These are phyloP conservation scores for Apodemia duryi DNA, from an alignment of 2,888 invertebrate genomes.

Conservation along the genomic window DNA sequence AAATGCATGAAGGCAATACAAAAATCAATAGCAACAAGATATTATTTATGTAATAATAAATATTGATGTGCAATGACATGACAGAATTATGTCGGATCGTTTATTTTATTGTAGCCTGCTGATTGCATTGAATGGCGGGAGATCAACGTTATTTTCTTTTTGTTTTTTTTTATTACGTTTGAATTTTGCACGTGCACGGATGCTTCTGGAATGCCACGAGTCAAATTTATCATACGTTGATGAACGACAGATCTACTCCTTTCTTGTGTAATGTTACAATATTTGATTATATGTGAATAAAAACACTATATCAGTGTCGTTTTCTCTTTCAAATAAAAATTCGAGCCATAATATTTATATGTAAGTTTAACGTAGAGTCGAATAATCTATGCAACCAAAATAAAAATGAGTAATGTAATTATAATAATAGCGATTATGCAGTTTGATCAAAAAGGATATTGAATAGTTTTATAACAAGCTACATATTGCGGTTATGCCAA, in stretches of 20 bases:
- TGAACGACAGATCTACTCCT: slow-evolving; percentile 40
- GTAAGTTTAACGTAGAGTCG: no score
- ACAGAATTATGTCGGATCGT: slow-evolving; percentile 51
- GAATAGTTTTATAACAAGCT: no score
- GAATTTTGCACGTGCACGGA: slow-evolving; percentile 50
- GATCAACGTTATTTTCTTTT: slow-evolving; percentile 39
- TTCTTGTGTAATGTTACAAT: slow-evolving; percentile 21
- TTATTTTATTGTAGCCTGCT: slow-evolving; percentile 56
- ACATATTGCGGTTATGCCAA: no score
- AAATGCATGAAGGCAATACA: slow-evolving; percentile 14
- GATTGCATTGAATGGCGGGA: slow-evolving; percentile 66
- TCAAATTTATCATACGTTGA: slow-evolving; percentile 58
- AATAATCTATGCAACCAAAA: no score
- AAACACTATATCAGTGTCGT: no score
- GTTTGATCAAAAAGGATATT: no score
- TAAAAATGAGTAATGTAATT: no score
- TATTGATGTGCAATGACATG: slow-evolving; percentile 38
- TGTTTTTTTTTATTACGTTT: slow-evolving; percentile 43
- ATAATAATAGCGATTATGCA: no score
- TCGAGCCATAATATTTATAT: no score
- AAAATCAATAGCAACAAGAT: slow-evolving; percentile 28
- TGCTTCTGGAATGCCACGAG: slow-evolving; percentile 44
- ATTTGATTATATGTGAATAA: not conserved
- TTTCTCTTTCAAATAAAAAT: no score
- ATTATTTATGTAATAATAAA: slow-evolving; percentile 32